Evolutionary conservation across 2,888 invertebrate species (phyloP).

Genomic region (Daptonema setosum): DNA sequence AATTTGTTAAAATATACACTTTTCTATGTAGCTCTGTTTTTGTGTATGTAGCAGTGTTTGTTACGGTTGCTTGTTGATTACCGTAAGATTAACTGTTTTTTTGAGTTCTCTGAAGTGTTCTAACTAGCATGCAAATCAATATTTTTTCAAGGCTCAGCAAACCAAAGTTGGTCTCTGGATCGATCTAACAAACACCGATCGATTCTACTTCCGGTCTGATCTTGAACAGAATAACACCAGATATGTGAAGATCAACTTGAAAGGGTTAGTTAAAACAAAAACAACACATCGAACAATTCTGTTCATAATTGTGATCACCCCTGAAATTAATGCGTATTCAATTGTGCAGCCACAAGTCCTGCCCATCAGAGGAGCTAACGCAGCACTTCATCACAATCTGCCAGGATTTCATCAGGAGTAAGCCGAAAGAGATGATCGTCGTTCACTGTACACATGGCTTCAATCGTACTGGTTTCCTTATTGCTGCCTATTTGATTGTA

Average conservation of each 20-base stretch:
- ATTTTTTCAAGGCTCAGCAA: conserved; percentile 33
- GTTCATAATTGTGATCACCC: neutral
- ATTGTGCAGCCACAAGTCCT: conserved; percentile 51
- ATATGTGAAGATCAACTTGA: neutral
- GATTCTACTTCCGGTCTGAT: conserved; percentile 67
- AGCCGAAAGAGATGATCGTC: conserved; percentile 54
- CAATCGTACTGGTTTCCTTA: conserved; percentile 85
- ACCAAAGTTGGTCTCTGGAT: conserved; percentile 77
- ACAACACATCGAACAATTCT: neutral
- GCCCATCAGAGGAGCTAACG: conserved; percentile 65
- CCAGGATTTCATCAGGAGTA: conserved; percentile 49
- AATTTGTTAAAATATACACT: no score
- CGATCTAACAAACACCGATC: conserved; percentile 75
- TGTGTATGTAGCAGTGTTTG: no score
- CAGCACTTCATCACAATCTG: conserved; percentile 58
- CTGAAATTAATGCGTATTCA: neutral
- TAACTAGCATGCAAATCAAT: no score
- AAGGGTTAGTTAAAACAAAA: neutral
- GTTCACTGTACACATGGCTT: conserved; percentile 96
- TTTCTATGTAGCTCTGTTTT: no score
- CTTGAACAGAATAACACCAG: conserved; percentile 29
- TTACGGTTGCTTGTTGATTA: no score
- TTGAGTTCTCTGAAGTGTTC: no score
- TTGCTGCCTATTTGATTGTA: conserved; percentile 70
- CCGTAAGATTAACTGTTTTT: no score